These are phyloP conservation scores for Druceiella hillmani DNA, from an alignment of 2,888 invertebrate genomes.

Conservation along the genomic window DNA sequence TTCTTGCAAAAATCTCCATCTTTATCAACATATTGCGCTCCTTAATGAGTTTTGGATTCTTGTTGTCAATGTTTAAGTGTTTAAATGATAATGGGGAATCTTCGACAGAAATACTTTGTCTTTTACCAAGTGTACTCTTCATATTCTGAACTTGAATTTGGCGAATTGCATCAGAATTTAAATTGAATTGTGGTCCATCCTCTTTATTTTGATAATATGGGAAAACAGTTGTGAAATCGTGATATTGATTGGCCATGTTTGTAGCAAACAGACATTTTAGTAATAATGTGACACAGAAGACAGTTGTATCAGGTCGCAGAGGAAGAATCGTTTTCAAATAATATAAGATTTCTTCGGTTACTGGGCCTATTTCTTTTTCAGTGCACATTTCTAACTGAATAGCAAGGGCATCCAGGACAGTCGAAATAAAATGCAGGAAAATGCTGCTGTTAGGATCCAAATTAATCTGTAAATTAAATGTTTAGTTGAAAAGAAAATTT, in stretches of 20 bases:
- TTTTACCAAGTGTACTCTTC: too few relatives aligned
- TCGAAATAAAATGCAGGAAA: slow-evolving; percentile 61
- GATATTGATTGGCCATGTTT: slow-evolving; percentile 54
- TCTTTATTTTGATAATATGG: not conserved
- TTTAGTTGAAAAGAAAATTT: not conserved
- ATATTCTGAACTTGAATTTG: too few relatives aligned
- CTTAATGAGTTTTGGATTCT: slow-evolving; percentile 35
- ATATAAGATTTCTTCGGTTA: slow-evolving; percentile 74
- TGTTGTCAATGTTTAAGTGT: slow-evolving; percentile 33
- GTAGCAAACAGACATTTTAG: slow-evolving; percentile 71
- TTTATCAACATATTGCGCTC: slow-evolving; percentile 39
- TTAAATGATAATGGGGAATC: too few relatives aligned
- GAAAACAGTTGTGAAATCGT: slow-evolving; percentile 33
- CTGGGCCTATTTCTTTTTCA: slow-evolving; percentile 62
- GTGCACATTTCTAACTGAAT: slow-evolving; percentile 66
- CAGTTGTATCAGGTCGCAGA: slow-evolving; percentile 62
- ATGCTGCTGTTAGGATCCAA: slow-evolving; percentile 72
- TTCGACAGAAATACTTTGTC: too few relatives aligned
- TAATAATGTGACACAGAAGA: slow-evolving; percentile 73
- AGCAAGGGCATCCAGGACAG: slow-evolving; percentile 59
- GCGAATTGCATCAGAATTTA: too few relatives aligned
- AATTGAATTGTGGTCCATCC: not conserved
- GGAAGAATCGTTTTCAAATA: slow-evolving; percentile 69
- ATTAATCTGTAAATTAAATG: slow-evolving; percentile 57
- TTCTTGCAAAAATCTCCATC: slow-evolving; percentile 45